Evolutionary conservation across 2,888 invertebrate genomes (phyloP).

Genomic region (Papilio demoleus): DNA sequence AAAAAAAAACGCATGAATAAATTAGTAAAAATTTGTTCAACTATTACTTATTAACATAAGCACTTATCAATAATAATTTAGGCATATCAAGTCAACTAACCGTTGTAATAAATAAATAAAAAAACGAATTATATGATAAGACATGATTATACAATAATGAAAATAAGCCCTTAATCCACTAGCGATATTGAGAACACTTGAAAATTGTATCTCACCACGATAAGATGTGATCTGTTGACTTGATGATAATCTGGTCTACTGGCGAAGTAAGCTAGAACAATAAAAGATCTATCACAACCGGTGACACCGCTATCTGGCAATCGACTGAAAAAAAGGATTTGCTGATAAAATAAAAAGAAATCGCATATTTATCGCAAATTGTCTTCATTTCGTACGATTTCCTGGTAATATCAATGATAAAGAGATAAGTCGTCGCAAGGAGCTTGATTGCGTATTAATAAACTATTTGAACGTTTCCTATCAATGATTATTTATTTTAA

Average conservation of each 20-base stretch:
- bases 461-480: constrained; percentile 34
- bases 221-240: constrained; percentile 55
- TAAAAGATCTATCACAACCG: constrained; percentile 64
- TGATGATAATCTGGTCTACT: constrained; percentile 43
- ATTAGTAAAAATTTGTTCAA: no score
- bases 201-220: constrained; percentile 53
- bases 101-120: background rate
- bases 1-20: no score
- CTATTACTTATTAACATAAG: background rate
- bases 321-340: constrained; percentile 79
- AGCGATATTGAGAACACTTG: constrained; percentile 34
- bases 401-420: constrained; percentile 68
- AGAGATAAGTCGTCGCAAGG: constrained; percentile 57
- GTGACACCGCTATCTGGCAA: constrained; percentile 69
- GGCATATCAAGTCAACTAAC: background rate
- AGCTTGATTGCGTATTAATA: constrained; percentile 52
- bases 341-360: constrained; percentile 71
- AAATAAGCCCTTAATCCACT: constrained; percentile 18
- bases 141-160: constrained; percentile 14
- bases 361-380: constrained; percentile 77
- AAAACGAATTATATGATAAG: background rate
- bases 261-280: constrained; percentile 31
- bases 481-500: constrained; percentile 1
- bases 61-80: background rate
- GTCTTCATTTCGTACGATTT: constrained; percentile 71